Conservation (phyloP, 2,797 vertebrate genomes). For the Myripristis murdjan region DNA sequence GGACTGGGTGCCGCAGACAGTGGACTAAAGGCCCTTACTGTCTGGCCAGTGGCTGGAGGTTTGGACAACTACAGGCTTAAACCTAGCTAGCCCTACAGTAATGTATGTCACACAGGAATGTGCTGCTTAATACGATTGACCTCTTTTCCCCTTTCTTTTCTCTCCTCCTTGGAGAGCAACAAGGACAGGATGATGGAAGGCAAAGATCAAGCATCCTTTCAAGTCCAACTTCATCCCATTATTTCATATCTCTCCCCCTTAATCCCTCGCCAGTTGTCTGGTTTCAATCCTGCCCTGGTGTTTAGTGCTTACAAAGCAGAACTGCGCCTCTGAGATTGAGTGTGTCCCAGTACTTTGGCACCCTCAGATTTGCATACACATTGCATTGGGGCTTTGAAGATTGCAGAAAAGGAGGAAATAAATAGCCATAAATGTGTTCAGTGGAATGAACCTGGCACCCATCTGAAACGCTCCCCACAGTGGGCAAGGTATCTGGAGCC, state of each 20-base stretch:
- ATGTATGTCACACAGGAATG: constrained; percentile 48
- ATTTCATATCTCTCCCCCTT: constrained; percentile 78
- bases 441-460: constrained; percentile 70
- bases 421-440: constrained; percentile 75
- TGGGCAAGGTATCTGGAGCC: constrained; percentile 50
- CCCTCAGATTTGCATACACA: constrained; percentile 80
- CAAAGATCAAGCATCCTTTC: constrained; percentile 79
- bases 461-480: constrained; percentile 57
- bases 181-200: constrained; percentile 73
- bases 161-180: constrained; percentile 67
- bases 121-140: constrained; percentile 53
- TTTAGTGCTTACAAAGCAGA: constrained; percentile 83
- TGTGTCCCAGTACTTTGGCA: constrained; percentile 71
- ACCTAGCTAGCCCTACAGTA: constrained; percentile 14
- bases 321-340: constrained; percentile 70
- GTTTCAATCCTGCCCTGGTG: constrained; percentile 73
- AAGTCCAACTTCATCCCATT: constrained; percentile 77
- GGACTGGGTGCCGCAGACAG: constrained; percentile 21
- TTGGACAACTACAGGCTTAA: constrained; percentile 35
- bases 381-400: constrained; percentile 73
- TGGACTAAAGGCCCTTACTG: constrained; percentile 38
- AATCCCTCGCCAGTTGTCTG: constrained; percentile 76
- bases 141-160: constrained; percentile 51
- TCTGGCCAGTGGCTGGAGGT: constrained; percentile 39
- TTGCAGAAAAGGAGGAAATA: constrained; percentile 71